Evolutionary conservation across 2,113 vertebrate species (phyloP), one percentile per base, ranked within the genome.

Genomic region (Myodes glareolus): DNA sequence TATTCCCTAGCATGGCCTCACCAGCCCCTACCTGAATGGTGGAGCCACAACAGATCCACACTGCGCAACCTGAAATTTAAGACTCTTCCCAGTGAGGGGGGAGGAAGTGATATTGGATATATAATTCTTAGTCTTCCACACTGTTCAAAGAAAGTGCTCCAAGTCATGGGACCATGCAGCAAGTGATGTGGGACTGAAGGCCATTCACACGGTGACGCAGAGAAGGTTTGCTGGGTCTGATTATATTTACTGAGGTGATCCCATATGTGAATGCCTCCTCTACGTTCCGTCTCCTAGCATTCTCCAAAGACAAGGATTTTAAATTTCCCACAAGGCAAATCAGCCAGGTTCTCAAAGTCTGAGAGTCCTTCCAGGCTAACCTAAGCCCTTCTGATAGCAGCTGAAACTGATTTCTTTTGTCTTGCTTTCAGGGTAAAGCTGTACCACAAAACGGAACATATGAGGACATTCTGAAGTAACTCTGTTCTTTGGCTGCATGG

Each of bases 381-480:
- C 75, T 92, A 88, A 94, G 63, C 75, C 19, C 25, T n/a, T 90
- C 63, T 91, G 86, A 76, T 65, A 73, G 72, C 87, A 96, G 88
- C 94, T 85, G 61, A 92, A 95, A 96, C 68, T 61, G 81, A 94
- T 92, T 92, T 92, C 80, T 81, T 92, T 92, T 96, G 80, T 81
- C 68, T 95, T 93, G 58, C 75, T 96, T 95, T 96, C 72, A 97
- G 92, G 68, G 42, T 61, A 61, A 92, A 92, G 94, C 33, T 91
- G 58, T 88, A 65, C 65, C 76, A 96, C 85, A 68, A 84, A 96
- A 96, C 81, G 31, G 91, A 97, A 95, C 63, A 84, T 52, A 42
- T 94, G 93, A 94, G 80, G 84, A 50, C 96, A 94, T 94, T 95
- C 84, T 95, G 68, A 95, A 96, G 94, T 81, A 73, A 96, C 95